A percentile compares a stretch with the other conserved stretches of the same genome.
Evolutionary conservation across 2,797 vertebrate genomes (phyloP).

Genomic region (Mastacembelus armatus): DNA sequence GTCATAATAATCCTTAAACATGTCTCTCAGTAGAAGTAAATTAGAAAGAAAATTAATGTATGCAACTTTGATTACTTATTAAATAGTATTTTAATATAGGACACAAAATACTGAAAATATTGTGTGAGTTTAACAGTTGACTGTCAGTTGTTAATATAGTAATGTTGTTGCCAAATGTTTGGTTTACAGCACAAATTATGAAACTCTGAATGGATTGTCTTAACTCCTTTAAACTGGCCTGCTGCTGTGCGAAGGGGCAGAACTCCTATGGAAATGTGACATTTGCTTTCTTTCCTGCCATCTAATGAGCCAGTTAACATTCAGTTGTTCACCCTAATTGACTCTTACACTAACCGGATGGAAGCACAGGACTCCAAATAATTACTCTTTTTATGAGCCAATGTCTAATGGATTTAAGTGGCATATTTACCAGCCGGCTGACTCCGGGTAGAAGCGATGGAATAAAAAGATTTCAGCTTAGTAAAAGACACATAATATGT

Average conservation of each 20-base stretch:
- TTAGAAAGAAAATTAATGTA: neutral
- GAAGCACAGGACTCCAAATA: constrained; percentile 79
- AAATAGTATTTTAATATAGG: neutral
- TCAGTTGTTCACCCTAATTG: constrained; percentile 84
- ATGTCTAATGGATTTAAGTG: constrained; percentile 82
- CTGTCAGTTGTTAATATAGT: neutral
- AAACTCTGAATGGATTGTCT: constrained; percentile 9
- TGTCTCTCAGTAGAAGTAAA: neutral
- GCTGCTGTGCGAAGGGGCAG: constrained; percentile 29
- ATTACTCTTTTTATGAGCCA: constrained; percentile 79
- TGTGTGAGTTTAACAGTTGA: neutral
- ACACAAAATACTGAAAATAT: neutral
- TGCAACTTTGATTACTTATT: neutral
- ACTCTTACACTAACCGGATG: constrained; percentile 78
- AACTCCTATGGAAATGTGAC: constrained; percentile 80
- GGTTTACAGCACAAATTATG: constrained; percentile 9
- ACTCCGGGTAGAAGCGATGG: constrained; percentile 50
- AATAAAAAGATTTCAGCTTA: constrained; percentile 40
- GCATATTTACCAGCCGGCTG: constrained; percentile 71
- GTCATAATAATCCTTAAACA: neutral
- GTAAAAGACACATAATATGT: constrained; percentile 9
- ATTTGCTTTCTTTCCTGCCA: constrained; percentile 81
- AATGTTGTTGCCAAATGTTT: constrained; percentile 5
- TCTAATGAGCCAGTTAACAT: constrained; percentile 87
- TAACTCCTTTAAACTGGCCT: neutral